These are phyloP conservation scores for Petrosia ficiformis DNA, from an alignment of 37 sponge, comb jelly and placozoan genomes.

Conservation along the genomic window DNA sequence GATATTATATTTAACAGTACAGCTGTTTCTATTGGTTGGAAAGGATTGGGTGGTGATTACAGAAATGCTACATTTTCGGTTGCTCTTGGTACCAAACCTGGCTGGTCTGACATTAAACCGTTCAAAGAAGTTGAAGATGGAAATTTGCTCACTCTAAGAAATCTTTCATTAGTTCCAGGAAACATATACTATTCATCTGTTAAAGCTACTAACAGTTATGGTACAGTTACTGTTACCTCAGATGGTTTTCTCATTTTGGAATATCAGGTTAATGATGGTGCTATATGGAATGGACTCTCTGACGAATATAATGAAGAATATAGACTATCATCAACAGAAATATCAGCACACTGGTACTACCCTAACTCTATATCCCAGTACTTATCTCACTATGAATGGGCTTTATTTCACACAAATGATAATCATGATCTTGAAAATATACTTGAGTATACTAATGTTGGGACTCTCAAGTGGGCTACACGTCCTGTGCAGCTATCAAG, in stretches of 20 bases:
- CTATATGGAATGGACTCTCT: not conserved
- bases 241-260: conserved; percentile 56
- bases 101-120: conserved; percentile 20
- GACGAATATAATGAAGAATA: conserved; percentile 35
- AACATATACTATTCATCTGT: conserved; percentile 51
- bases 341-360: conserved; percentile 49
- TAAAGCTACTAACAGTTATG: conserved; percentile 13
- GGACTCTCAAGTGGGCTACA: not conserved
- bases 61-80: conserved; percentile 25
- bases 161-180: conserved; percentile 13
- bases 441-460: conserved; percentile 24
- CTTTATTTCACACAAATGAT: conserved; percentile 3
- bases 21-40: conserved; percentile 21
- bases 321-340: conserved; percentile 34
- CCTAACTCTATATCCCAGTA: conserved; percentile 19
- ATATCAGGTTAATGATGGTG: not conserved
- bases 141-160: conserved; percentile 20
- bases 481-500: not conserved
- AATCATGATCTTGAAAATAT: not conserved
- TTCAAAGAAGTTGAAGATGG: conserved; percentile 11
- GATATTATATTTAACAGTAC: conserved; percentile 19
- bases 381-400: conserved; percentile 65
- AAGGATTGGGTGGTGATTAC: conserved; percentile 19
- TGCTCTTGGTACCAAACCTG: conserved; percentile 41
- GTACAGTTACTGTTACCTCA: conserved; percentile 27